phyloP scores from a whole-genome alignment of 2,113 vertebrate genomes.

The Mirza zaza region DNA sequence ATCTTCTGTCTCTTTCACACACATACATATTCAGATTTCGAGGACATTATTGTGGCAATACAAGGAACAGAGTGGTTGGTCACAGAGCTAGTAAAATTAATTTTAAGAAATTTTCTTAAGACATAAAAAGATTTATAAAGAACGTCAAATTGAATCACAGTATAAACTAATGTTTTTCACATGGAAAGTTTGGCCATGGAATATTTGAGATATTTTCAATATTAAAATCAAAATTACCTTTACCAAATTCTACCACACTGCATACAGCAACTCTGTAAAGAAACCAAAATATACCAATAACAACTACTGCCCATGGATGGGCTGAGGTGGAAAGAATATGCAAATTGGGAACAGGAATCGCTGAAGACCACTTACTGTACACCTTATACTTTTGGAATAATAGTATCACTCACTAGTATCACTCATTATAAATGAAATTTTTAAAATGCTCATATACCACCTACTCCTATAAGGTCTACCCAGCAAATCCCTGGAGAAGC shows the following conservation, averaged over 20 bases:
- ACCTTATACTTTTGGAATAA: neutral
- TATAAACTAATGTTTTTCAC: neutral
- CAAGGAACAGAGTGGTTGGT: neutral
- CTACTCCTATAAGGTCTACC: neutral
- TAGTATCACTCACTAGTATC: too few relatives aligned
- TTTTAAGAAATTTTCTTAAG: conserved; percentile 9
- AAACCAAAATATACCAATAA: neutral
- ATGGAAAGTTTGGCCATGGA: neutral
- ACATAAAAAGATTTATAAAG: neutral
- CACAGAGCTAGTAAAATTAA: neutral
- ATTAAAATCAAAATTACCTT: neutral
- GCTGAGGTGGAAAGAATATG: neutral
- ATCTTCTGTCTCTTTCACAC: neutral
- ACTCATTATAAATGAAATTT: neutral
- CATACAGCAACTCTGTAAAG: neutral
- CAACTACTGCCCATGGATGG: neutral
- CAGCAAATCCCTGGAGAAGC: neutral
- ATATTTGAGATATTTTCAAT: neutral
- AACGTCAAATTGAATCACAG: neutral
- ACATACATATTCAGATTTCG: neutral
- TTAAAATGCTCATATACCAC: neutral
- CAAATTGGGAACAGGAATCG: neutral
- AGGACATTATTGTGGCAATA: neutral
- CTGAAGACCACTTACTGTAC: neutral
- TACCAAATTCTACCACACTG: neutral